Evolutionary conservation across 2,888 invertebrate genomes (phyloP), one percentile per base, ranked within the genome.

Genomic region (Sipha maydis): DNA sequence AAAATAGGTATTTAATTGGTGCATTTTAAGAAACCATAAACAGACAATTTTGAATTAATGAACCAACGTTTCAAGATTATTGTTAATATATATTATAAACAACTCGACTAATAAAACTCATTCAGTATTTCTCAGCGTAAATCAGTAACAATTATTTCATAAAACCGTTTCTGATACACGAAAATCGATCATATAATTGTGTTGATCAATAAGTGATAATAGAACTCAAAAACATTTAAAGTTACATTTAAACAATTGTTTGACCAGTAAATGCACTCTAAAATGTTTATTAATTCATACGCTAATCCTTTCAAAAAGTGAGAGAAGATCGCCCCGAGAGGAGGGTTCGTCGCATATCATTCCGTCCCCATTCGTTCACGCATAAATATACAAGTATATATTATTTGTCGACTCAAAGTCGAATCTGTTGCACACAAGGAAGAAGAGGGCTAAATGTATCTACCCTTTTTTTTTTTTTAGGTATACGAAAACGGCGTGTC

Each of bases 251-350:
- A n/a, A n/a, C n/a, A n/a, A n/a, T n/a, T 34, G 67, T 85, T 77
- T 48, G 67, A 48, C 77, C 77, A 41, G 85, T 69, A 69, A 77
- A 77, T 19, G 77, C 85, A 69, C 67, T 85, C 77, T 48, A 85
- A 77, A 77, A 25, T 21, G 77, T 85, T 85, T 85, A 85, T 85
- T 85, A 77, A 85, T 85, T 85, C 77, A 85, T 48, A 69, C 17
- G 69, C 17, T 69, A 77, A 85, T 77, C 77, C 67, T 67, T 31
- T 41, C 14, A 4, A 21, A 56, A 11, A 56, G 28, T 28, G 38
- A 84, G 21, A 56, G 73, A 75, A 83, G 19, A 38, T 61, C 67
- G n/a, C 21, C 41, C 11, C 19, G 11, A 75, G 14, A 83, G 8
- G n/a, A 85, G 77, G 77, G 85, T 14, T 31, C 19, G 9, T 19